phyloP scores from a whole-genome alignment of 2,797 vertebrate species.

The Malurus leucopterus region DNA sequence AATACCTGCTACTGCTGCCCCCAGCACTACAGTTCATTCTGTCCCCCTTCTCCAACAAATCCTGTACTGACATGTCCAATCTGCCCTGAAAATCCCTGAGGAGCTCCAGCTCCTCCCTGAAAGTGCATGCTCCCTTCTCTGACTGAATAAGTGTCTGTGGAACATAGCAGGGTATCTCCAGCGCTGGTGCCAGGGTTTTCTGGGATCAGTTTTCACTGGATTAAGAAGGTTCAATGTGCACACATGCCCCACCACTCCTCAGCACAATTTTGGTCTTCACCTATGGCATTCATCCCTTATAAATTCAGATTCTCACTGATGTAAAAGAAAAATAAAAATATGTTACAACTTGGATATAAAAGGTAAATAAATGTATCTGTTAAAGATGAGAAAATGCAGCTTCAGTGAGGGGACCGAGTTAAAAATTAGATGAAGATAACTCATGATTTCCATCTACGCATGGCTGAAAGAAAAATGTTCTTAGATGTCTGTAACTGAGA shows the following conservation, averaged over 20 bases:
- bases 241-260: accelerated
- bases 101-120: not conserved
- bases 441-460: not conserved
- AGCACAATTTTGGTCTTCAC: not conserved
- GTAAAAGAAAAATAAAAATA: not conserved
- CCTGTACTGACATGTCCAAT: accelerated
- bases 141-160: not conserved
- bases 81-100: not conserved
- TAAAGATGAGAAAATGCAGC: not conserved
- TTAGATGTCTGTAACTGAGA: not conserved
- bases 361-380: not conserved
- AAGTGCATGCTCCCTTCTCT: accelerated
- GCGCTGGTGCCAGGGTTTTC: not conserved
- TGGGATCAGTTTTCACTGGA: not conserved
- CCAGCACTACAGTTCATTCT: not conserved
- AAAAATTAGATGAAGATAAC: not conserved
- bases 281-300: not conserved
- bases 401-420: accelerated
- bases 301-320: not conserved
- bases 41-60: not conserved
- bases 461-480: not conserved
- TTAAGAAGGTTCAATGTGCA: accelerated
- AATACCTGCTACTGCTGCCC: not conserved
- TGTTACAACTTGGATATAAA: not conserved
- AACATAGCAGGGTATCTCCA: not conserved